Base-by-base conservation (phyloP, 2,113 vertebrate genomes). In the Carollia perspicillata region DNA sequence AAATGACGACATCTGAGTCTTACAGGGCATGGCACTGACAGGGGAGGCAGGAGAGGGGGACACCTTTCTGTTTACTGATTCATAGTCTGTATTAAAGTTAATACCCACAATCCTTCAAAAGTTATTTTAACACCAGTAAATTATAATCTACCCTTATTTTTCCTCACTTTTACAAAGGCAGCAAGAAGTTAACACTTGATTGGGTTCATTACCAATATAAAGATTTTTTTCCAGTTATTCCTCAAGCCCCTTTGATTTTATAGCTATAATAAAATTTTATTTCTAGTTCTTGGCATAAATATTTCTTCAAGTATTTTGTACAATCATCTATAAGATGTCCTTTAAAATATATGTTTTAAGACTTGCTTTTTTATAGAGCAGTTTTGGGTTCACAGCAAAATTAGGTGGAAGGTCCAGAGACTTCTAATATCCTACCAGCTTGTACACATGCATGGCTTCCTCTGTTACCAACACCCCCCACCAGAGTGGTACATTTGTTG, bases 1-100 rank as follows among this genome's bases (percentile, higher is more conserved):
- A 71, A 80, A 74, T 35, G 89, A 66, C 84, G 91, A 95, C 81
- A 93, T 42, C 3, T 53, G 51, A 94, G 71, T 30, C 75, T 95
- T 8, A 88, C 28, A n/a, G 58, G n/a, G 60, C 69, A 65, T 71
- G 55, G 55, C 17, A 40, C 3, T 33, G 49, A 90, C 55, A 16
- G 40, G 53, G 30, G 11, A 90, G 7, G 23, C 28, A 23, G 55
- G 72, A 84, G 95, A 49, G 14, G 37, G 42, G 23, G 10, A 53
- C 3, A 44, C 47, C 58, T 91, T 91, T 77, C 66, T 95, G 33
- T 75, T 75, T 77, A 33, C 0, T 75, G 44, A 95, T 44, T 90
- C 69, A 90, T 2, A 81, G 20, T 89, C 22, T 94, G 28, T 66
- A 89, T 85, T 88, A 90, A 93, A 91, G 79, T 65, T 65, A 63